Base-by-base conservation (phyloP, 2,113 vertebrate genomes). In the Turnix velox region DNA sequence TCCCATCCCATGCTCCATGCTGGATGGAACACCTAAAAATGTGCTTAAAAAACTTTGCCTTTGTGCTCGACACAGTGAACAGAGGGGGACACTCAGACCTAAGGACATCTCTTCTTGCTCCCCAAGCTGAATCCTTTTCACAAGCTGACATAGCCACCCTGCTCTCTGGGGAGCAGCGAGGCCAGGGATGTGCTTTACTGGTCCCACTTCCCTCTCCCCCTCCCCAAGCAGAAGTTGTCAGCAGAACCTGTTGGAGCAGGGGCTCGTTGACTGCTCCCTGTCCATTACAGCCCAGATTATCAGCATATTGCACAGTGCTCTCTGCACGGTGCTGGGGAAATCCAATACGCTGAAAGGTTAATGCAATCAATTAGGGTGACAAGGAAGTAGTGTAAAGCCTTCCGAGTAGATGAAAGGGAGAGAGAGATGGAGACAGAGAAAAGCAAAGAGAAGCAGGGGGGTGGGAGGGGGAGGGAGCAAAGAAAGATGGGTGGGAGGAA, bases 321-420 rank as follows among this genome's bases (percentile, higher is more conserved):
- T 98, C 99, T 98, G 98, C 98, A 98, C 98, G 98, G 98, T 98
- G 99, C 99, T 98, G 97, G 98, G 98, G 99, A 99, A 99, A 99
- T 99, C 99, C 99, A 99, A 99, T 99, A 99, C 99, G 98, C 98
- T 99, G 97, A 99, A 99, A 99, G 99, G 99, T 99, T 99, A 99
- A 99, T 99, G 99, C 99, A 99, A 99, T 99, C 99, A 99, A 99
- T 99, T 99, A 99, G 98, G 99, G 99, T 99, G 99, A 99, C 99
- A 99, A 99, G 99, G 98, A 99, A 99, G 98, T 99, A 98, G 99
- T 99, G 98, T 98, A 99, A 99, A 99, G 98, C 98, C 98, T 98
- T 98, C 98, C 98, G 98, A 98, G 98, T 99, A 96, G 98, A 98
- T 98, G 98, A 98, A 98, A 98, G 98, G 97, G 96, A 97, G 97